phyloP scores from a whole-genome alignment of 2,888 invertebrate species.

The Theretra japonica region DNA sequence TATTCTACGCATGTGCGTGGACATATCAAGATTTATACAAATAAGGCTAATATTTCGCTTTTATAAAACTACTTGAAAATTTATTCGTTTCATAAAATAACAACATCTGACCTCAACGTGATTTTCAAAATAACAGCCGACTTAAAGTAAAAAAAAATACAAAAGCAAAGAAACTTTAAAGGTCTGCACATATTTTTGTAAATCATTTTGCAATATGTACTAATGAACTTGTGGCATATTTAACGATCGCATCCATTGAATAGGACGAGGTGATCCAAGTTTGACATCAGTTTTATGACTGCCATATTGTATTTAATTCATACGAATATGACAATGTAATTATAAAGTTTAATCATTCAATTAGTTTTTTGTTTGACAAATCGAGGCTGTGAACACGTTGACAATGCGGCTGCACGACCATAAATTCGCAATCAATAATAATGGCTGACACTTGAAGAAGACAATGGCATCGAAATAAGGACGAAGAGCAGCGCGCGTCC shows the following conservation, averaged over 20 bases:
- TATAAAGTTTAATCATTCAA: constrained; percentile 30
- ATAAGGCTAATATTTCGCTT: not conserved
- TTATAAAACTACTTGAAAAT: not conserved
- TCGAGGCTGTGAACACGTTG: constrained; percentile 60
- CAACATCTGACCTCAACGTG: too few species aligned
- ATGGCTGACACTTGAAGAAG: constrained; percentile 60
- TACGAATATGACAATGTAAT: constrained; percentile 29
- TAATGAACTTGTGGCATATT: not conserved
- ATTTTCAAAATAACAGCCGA: too few species aligned
- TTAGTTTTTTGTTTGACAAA: constrained; percentile 45
- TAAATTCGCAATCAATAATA: constrained; percentile 77
- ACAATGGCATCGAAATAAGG: constrained; percentile 80
- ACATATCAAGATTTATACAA: too few species aligned
- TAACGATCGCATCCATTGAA: constrained; percentile 1
- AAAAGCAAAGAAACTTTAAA: not conserved
- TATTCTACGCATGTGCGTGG: not conserved
- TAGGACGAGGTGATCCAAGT: constrained; percentile 17
- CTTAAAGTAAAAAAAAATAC: not conserved
- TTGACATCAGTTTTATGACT: constrained; percentile 2
- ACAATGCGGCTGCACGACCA: constrained; percentile 66
- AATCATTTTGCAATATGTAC: not conserved
- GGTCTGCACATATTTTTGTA: not conserved
- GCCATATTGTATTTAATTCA: constrained; percentile 10
- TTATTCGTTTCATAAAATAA: not conserved
- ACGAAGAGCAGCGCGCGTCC: constrained; percentile 72